Evolutionary conservation across 2,797 vertebrate species (phyloP), one percentile per base, ranked within the genome.

Genomic region (Eutrigla gurnardus): DNA sequence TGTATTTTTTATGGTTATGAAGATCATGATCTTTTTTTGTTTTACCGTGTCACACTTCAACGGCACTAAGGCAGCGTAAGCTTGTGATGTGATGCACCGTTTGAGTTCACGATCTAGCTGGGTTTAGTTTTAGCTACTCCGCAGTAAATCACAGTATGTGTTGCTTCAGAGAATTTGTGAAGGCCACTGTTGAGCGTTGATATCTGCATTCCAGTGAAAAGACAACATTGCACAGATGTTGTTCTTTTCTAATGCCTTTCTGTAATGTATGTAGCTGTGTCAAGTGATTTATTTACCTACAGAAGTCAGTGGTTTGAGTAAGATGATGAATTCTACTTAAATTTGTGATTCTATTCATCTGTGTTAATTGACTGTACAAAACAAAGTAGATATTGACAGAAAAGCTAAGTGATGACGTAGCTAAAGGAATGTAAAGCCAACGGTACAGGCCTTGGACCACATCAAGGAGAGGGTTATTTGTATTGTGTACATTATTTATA

Each of bases 181-280:
- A 63, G 13, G 52, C 17, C 39, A 47, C 25, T 25, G 25, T 25
- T 25, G 25, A 25, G 25, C 25, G 25, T 72, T 57, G 18, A 39
- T 54, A 18, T 50, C 47, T 50, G 63, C 73, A 79, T 87, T 90
- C 64, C 78, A 75, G 33, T 15, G n/a, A 65, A 61, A 59, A 46
- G 3, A 46, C 6, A 12, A 9, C 6, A 8, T 14, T 35, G 3
- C 49, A 6, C 46, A 36, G 33, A 58, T 6, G 42, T 66, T 4
- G 25, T 25, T 25, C 25, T 25, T 25, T 25, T 12, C 4, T 25
- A 12, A 64, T 14, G 63, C 39, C 50, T 72, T 55, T 62, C 6
- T 47, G 12, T 57, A 39, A 53, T 47, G 39, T 33, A 5, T 15
- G 6, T 50, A 42, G 47, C 54, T 17, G 13, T 8, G 62, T 65